Base-by-base conservation (phyloP, 2,113 vertebrate genomes). In the Phaethornis superciliosus region DNA sequence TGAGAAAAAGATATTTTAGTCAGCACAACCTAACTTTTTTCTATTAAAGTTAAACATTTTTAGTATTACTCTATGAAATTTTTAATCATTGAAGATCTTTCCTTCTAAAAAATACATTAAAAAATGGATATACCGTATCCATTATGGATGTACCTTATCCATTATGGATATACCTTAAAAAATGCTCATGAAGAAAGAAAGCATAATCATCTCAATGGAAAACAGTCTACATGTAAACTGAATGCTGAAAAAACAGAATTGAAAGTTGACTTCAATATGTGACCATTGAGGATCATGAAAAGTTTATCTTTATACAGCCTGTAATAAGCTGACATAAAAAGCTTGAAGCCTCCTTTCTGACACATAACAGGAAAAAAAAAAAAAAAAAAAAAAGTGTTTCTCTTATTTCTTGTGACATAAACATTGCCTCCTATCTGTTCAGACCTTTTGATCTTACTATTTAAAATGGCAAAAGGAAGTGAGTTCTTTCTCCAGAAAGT, bases 381-480 rank as follows among this genome's bases (percentile, higher is more conserved):
- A 40, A 12, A 40, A 40, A 40, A 12, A 40, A 40, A 40, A 37
- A 40, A 40, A 40, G 10, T 13, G 40, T 32, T 60, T 52, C 16
- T 72, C 88, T 82, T 89, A 49, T 15, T 81, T 7, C 27, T 94
- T 94, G 65, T 74, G 65, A 94, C 63, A 90, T 59, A 89, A 89
- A 80, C 20, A 69, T 70, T 88, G 35, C 71, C 56, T 87, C 28
- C n/a, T 75, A 51, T 16, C 59, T 71, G 52, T 83, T 91, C 60
- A 94, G 87, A 54, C 71, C 44, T 92, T 87, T 93, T 96, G 85
- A 90, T 55, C 87, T 28, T 79, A 21, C 68, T 94, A 88, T 97
- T 97, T 96, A 92, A 97, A 95, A 95, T 85, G 83, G 69, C 67
- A 85, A 92, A 85, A 65, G 77, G 55, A 95, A 96, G 58, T 52